Conservation (phyloP, 2,797 vertebrate genomes). For the Pogonophryne albipinna region DNA sequence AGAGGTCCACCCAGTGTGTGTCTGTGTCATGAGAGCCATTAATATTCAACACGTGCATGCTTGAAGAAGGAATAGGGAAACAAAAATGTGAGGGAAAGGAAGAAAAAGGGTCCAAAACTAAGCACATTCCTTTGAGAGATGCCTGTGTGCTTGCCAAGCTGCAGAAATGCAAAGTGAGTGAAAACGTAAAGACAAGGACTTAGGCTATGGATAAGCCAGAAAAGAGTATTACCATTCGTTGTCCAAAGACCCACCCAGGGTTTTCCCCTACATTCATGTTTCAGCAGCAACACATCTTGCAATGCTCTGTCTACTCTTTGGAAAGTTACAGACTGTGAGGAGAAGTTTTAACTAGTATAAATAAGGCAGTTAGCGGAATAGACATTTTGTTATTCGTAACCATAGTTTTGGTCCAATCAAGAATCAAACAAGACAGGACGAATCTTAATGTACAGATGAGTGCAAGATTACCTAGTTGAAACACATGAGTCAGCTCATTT, state of each 20-base stretch:
- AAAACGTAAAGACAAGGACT: constrained; percentile 38
- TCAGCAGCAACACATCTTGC: constrained; percentile 15
- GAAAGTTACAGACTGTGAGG: not conserved
- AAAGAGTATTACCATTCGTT: constrained; percentile 47
- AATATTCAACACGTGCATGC: constrained; percentile 53
- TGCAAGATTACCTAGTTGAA: constrained; percentile 15
- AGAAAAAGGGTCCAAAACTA: constrained; percentile 35
- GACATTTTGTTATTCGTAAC: not conserved
- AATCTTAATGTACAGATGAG: constrained; percentile 12
- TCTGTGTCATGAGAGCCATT: constrained; percentile 37
- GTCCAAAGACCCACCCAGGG: constrained; percentile 58
- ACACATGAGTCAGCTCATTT: constrained; percentile 16
- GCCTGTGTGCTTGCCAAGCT: constrained; percentile 15
- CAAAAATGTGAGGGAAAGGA: constrained; percentile 14
- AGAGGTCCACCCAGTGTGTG: constrained; percentile 61
- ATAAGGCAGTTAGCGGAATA: not conserved
- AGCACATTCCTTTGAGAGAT: constrained; percentile 27
- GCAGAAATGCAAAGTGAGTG: constrained; percentile 37
- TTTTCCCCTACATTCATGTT: constrained; percentile 45
- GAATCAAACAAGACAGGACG: constrained; percentile 8
- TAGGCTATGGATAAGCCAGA: constrained; percentile 36
- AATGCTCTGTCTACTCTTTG: constrained; percentile 9
- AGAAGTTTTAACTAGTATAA: not conserved
- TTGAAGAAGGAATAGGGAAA: constrained; percentile 49
- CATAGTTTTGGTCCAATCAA: not conserved